Percentiles rank a stretch among this genome's conserved stretches.
These are phyloP conservation scores for Drosophila truncata DNA, from an alignment of 1,140 invertebrate genomes.

Conservation along the genomic window DNA sequence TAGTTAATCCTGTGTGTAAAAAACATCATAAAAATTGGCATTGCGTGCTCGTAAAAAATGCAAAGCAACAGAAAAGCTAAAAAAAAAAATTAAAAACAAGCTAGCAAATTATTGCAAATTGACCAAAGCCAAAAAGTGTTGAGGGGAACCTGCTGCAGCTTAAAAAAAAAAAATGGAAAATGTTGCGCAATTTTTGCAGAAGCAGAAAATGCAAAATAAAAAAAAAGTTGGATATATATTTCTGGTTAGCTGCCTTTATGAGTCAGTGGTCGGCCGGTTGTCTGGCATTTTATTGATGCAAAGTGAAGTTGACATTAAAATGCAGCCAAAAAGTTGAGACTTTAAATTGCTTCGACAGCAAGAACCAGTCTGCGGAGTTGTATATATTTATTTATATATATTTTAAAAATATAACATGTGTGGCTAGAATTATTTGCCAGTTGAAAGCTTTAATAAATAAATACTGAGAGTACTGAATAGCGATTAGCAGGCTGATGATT, in stretches of 20 bases:
- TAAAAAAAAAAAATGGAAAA: conserved; percentile 1
- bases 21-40: conserved; percentile 23
- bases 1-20: conserved; percentile 35
- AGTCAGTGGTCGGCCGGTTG: conserved; percentile 25
- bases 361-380: conserved; percentile 5
- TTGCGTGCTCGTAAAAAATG: conserved; percentile 51
- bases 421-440: neutral
- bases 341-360: conserved; percentile 1
- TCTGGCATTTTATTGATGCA: conserved; percentile 65
- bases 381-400: neutral
- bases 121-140: conserved; percentile 46
- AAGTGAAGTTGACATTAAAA: conserved; percentile 66
- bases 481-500: neutral
- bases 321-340: conserved; percentile 13
- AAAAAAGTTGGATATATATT: neutral
- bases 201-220: conserved; percentile 48
- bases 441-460: conserved; percentile 1
- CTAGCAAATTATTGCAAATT: conserved; percentile 52
- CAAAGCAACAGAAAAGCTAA: neutral
- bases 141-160: conserved; percentile 40
- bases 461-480: neutral
- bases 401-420: conserved; percentile 12
- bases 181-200: conserved; percentile 60
- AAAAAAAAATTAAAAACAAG: conserved; percentile 21
- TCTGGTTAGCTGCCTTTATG: conserved; percentile 28